Percentiles rank a stretch among this genome's conserved stretches.
These are phyloP conservation scores for Eulemur mongoz DNA, from an alignment of 2,797 vertebrate genomes.

Conservation along the genomic window DNA sequence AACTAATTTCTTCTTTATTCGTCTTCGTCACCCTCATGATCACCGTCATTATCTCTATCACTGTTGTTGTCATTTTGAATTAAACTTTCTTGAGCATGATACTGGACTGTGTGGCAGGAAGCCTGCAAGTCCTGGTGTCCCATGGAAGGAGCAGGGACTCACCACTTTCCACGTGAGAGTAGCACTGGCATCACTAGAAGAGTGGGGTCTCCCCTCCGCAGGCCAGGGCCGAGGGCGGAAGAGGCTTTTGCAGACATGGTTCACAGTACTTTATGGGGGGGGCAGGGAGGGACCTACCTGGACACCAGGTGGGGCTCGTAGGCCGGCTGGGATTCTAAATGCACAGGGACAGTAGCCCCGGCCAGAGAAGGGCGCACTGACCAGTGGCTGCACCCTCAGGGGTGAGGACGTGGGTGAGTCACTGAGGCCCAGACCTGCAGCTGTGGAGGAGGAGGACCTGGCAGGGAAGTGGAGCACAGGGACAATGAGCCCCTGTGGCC, in stretches of 20 bases:
- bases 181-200: fast-evolving
- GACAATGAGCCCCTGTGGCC: fast-evolving
- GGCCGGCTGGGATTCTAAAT: fast-evolving
- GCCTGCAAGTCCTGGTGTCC: no score
- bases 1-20: background rate
- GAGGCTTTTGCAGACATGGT: fast-evolving
- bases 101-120: no score
- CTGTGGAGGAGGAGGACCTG: background rate
- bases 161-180: fast-evolving
- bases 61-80: no score
- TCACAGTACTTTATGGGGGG: background rate
- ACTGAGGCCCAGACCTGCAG: no score
- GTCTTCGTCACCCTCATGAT: background rate
- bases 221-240: no score
- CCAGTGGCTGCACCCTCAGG: no score
- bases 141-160: background rate
- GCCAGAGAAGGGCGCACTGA: no score
- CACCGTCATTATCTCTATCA: fast-evolving
- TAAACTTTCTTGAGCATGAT: fast-evolving
- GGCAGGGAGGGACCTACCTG: background rate
- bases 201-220: no score
- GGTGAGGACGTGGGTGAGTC: background rate
- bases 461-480: background rate
- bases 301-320: fast-evolving
- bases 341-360: no score